phyloP scores from a whole-genome alignment of 2,888 invertebrate species.

The Tineola bisselliella region DNA sequence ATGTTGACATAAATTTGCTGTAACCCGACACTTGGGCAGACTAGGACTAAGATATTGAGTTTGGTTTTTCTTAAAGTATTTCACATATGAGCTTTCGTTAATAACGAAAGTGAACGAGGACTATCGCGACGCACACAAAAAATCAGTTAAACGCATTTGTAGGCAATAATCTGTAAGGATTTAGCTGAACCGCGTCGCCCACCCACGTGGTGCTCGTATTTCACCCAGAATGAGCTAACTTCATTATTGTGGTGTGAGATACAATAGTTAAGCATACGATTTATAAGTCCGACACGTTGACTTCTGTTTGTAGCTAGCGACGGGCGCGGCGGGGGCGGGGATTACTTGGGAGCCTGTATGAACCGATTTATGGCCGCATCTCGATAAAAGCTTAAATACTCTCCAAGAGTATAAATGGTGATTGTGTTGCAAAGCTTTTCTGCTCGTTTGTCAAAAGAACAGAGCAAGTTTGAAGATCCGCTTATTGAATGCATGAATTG shows the following conservation, averaged over 20 bases:
- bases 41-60: conserved; percentile 10
- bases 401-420: conserved; percentile 32
- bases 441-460: conserved; percentile 1
- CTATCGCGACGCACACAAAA: conserved; percentile 50
- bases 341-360: conserved; percentile 51
- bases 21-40: conserved; percentile 27
- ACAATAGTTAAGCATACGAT: conserved; percentile 68
- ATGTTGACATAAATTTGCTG: conserved; percentile 17
- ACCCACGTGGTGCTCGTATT: conserved; percentile 64
- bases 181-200: conserved; percentile 50
- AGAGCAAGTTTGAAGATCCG: background rate
- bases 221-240: conserved; percentile 67
- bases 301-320: conserved; percentile 66
- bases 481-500: background rate
- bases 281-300: conserved; percentile 68
- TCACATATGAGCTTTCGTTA: conserved; percentile 4
- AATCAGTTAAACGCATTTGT: conserved; percentile 47
- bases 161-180: conserved; percentile 59
- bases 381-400: conserved; percentile 68
- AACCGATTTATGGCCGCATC: conserved; percentile 39
- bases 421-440: conserved; percentile 19
- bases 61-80: background rate
- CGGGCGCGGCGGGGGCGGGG: conserved; percentile 55
- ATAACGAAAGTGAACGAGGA: conserved; percentile 22
- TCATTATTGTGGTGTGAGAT: conserved; percentile 68